Evolutionary conservation across 2,888 invertebrate species (phyloP).

Genomic region (Torymus texanus): DNA sequence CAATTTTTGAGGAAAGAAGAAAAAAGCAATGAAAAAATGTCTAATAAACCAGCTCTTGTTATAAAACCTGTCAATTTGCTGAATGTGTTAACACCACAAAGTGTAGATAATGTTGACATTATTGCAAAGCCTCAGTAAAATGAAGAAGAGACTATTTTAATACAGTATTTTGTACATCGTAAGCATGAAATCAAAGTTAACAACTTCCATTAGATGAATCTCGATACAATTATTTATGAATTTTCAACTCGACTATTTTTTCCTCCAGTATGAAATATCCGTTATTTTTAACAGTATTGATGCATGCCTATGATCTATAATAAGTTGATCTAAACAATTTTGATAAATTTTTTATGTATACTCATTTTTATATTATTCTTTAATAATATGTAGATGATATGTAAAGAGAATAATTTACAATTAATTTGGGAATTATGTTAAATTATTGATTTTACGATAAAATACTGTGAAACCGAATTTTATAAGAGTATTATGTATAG

Average conservation of each 20-base stretch:
- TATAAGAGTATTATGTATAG: background rate
- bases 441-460: no score
- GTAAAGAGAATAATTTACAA: no score
- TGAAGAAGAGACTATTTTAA: conserved; percentile 16
- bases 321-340: no score
- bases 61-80: conserved; percentile 40
- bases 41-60: conserved; percentile 10
- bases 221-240: background rate
- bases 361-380: no score
- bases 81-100: conserved; percentile 26
- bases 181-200: background rate
- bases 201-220: conserved; percentile 1
- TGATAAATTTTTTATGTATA: no score
- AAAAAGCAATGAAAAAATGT: conserved; percentile 53
- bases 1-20: conserved; percentile 60
- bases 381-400: no score
- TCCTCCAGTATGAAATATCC: background rate
- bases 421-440: no score
- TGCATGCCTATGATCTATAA: no score
- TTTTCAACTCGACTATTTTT: conserved; percentile 8
- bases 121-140: conserved; percentile 23
- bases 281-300: no score
- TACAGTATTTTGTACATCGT: conserved; percentile 30
- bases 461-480: no score
- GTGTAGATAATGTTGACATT: conserved; percentile 35